These are phyloP conservation scores for Sinocyclocheilus maitianheensis DNA, from an alignment of 2,113 vertebrate species.

Conservation along the genomic window DNA sequence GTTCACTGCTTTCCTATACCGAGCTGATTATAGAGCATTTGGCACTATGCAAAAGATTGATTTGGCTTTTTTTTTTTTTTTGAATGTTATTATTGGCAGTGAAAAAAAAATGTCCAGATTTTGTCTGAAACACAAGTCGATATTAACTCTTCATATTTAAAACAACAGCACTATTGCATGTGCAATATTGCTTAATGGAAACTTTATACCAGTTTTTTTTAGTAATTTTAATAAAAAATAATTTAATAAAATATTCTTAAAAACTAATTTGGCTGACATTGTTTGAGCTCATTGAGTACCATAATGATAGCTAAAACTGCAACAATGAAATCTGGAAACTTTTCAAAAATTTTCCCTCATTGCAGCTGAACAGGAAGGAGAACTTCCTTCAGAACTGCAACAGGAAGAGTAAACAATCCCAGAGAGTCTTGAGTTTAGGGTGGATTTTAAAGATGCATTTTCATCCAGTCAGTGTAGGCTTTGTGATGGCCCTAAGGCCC, in stretches of 20 bases:
- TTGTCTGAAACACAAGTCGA: too few species aligned
- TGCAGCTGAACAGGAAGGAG: not conserved
- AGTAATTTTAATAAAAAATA: too few species aligned
- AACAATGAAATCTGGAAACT: not conserved
- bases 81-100: not conserved
- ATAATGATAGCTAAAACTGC: not conserved
- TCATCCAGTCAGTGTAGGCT: slow-evolving; percentile 34
- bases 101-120: too few species aligned
- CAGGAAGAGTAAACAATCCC: slow-evolving; percentile 11
- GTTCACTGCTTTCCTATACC: not conserved
- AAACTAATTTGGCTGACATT: not conserved
- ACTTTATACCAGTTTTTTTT: too few species aligned
- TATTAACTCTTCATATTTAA: too few species aligned
- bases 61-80: not conserved
- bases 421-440: not conserved
- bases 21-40: not conserved
- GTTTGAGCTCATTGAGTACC: not conserved
- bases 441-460: slow-evolving; percentile 40
- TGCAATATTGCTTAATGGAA: too few species aligned
- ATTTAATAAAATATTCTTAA: not conserved
- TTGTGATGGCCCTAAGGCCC: slow-evolving; percentile 32
- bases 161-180: too few species aligned
- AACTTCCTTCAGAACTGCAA: not conserved
- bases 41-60: not conserved
- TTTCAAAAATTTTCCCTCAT: not conserved